phyloP scores from a whole-genome alignment of 2,113 vertebrate species.

The Potamarius usumacintae region DNA sequence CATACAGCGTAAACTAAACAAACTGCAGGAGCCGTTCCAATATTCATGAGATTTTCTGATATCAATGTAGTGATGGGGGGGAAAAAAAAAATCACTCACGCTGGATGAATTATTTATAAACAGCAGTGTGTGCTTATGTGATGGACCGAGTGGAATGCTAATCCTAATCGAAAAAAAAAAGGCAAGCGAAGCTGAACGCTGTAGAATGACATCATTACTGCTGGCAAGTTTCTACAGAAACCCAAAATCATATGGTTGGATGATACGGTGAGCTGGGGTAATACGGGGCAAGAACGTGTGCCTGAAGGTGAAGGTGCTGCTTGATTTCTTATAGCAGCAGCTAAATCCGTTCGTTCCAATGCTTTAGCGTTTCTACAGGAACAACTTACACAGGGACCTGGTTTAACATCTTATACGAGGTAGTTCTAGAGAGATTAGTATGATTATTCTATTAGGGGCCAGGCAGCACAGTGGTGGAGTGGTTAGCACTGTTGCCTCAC shows the following conservation, averaged over 20 bases:
- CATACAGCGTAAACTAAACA: constrained; percentile 37
- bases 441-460: too few species aligned
- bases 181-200: neutral
- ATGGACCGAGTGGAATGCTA: neutral
- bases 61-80: neutral
- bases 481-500: too few species aligned
- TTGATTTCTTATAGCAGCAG: too few species aligned
- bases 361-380: neutral
- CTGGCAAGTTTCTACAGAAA: neutral
- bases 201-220: neutral
- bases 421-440: too few species aligned
- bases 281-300: neutral
- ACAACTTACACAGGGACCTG: neutral
- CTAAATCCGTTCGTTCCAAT: too few species aligned
- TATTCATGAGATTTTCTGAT: constrained; percentile 6
- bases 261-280: neutral
- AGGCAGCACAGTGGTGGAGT: too few species aligned
- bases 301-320: too few species aligned
- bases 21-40: constrained; percentile 6
- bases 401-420: too few species aligned
- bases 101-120: constrained; percentile 22
- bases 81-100: neutral
- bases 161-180: neutral
- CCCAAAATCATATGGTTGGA: neutral
- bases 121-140: neutral